These are phyloP conservation scores for Mormyrops attenuatus DNA, from an alignment of 2,797 vertebrate genomes.

Conservation along the genomic window DNA sequence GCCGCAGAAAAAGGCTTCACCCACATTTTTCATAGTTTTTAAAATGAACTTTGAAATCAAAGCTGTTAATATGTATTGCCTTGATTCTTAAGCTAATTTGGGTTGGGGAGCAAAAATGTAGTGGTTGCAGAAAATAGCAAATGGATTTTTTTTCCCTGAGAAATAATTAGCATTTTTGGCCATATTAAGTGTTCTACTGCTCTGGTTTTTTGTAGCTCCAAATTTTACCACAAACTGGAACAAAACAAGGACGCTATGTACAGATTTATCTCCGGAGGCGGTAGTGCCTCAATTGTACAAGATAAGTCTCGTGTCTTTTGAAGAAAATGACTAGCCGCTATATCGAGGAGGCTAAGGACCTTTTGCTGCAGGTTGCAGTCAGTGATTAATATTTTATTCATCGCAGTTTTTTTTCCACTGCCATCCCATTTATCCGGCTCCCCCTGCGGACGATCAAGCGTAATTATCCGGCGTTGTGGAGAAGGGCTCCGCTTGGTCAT, in stretches of 20 bases:
- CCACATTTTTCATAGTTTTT: background rate
- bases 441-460: background rate
- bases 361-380: slow-evolving; percentile 8
- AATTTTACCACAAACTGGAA: background rate
- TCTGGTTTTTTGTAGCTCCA: background rate
- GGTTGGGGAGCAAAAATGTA: background rate
- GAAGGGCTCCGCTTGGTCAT: slow-evolving; percentile 2
- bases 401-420: background rate
- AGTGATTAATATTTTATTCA: slow-evolving; percentile 20
- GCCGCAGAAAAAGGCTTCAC: background rate
- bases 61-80: background rate
- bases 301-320: background rate
- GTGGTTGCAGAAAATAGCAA: background rate
- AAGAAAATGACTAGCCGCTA: background rate
- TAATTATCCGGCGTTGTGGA: slow-evolving; percentile 11
- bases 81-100: background rate
- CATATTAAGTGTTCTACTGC: background rate
- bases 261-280: background rate
- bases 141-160: background rate
- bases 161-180: background rate
- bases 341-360: background rate
- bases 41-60: background rate
- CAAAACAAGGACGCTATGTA: background rate
- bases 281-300: background rate
- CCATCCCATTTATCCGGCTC: slow-evolving; percentile 10